Evolutionary conservation across 1,140 invertebrate species (phyloP), one percentile per base, ranked within the genome.

Genomic region (Nephotettix cincticeps): DNA sequence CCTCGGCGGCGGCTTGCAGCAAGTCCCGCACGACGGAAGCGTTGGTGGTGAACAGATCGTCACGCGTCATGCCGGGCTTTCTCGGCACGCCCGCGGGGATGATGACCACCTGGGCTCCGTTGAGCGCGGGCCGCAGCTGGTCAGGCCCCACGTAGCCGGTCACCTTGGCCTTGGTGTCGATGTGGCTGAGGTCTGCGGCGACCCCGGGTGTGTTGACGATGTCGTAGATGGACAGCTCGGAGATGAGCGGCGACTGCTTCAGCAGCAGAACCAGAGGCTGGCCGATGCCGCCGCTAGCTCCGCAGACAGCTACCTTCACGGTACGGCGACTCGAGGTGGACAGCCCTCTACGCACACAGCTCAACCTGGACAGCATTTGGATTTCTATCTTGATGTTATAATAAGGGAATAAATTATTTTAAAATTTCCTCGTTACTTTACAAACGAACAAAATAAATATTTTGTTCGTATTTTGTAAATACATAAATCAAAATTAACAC

Each of bases 31-130:
- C 96, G 80, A 99, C 99, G n/a, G 92, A 91, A 21, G 98, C 98
- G 82, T 99, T 99, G 3, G 95, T 98, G 83, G 98, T 98, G 85
- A 99, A 99, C 13, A 99, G 86, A 84, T 99, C 98, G 84, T 99
- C 97, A 74, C 93, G 86, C 28, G 92, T 94, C 93, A 95, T 94
- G 80, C 90, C 97, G 40, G 98, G 98, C 83, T 99, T 99, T 75
- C 97, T 89, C 56, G 98, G 97, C 0, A 99, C 95, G 75, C 98
- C 98, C 76, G 98, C 98, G 66, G 98, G 97, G 76, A 99, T 97
- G 56, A 99, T 91, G 13, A 99, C 93, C 32, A 99, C 87, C 82
- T 99, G 89, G 61, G 89, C 88, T 80, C 89, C 80, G 80, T 82
- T 81, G 27, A 92, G 78, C 64, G 87, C n/a, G n/a, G n/a, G n/a